These are phyloP conservation scores for Cherax quadricarinatus DNA, from an alignment of 1,140 invertebrate species.

Conservation along the genomic window DNA sequence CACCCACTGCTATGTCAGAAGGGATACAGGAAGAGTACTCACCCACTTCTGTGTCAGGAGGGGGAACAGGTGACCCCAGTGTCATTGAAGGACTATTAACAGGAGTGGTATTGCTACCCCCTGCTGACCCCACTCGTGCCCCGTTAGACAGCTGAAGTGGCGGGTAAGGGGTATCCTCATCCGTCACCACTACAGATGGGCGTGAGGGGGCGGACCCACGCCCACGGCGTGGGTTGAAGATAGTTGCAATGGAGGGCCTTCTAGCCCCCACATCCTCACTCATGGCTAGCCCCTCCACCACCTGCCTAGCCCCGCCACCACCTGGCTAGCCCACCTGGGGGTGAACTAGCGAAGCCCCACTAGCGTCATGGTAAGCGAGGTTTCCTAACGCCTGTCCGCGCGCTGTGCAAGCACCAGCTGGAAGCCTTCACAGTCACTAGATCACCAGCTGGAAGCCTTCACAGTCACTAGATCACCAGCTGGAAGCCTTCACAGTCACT, in stretches of 20 bases:
- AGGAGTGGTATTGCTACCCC: conserved; percentile 41
- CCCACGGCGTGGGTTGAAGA: conserved; percentile 84
- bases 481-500: neutral
- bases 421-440: neutral
- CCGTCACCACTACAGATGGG: conserved; percentile 85
- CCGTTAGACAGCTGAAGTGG: conserved; percentile 74
- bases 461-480: too few relatives aligned
- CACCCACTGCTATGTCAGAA: too few relatives aligned
- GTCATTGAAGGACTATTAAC: conserved; percentile 46
- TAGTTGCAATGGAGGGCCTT: conserved; percentile 81
- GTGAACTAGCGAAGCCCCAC: neutral
- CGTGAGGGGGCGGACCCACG: conserved; percentile 78
- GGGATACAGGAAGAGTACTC: neutral
- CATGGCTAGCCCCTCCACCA: conserved; percentile 6
- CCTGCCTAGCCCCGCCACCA: too few relatives aligned
- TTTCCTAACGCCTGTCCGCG: neutral
- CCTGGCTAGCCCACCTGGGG: neutral
- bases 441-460: too few relatives aligned
- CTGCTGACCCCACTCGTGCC: conserved; percentile 71
- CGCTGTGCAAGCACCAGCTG: neutral
- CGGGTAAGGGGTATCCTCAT: conserved; percentile 78
- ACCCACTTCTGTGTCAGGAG: conserved; percentile 33
- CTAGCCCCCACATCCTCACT: conserved; percentile 47
- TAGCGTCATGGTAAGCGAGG: neutral
- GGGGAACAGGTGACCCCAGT: conserved; percentile 38